Conservation (phyloP, 2,113 vertebrate species). For the Spheniscus mendiculus region DNA sequence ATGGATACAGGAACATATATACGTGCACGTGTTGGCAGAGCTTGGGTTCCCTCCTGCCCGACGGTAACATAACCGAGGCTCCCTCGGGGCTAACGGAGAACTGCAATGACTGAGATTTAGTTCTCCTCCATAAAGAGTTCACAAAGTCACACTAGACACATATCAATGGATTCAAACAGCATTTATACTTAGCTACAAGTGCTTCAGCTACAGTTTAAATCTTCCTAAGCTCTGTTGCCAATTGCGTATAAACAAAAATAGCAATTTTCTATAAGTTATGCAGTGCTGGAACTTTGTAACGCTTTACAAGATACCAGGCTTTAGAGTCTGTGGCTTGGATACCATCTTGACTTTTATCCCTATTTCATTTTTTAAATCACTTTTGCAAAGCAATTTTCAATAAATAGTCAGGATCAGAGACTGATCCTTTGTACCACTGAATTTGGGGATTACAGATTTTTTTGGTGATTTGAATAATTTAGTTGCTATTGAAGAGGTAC, state of each 20-base stretch:
- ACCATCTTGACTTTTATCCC: not conserved
- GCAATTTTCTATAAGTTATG: not conserved
- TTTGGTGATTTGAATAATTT: not conserved
- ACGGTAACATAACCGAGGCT: rapidly evolving
- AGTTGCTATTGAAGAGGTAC: not conserved
- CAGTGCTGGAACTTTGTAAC: not conserved
- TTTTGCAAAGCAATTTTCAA: not conserved
- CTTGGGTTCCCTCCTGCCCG: not conserved
- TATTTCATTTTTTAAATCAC: not conserved
- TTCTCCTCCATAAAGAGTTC: not conserved
- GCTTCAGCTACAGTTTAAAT: not conserved
- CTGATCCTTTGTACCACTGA: not conserved
- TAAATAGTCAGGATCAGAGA: not conserved
- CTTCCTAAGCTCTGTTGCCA: not conserved
- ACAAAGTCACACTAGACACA: not conserved
- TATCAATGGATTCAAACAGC: not conserved
- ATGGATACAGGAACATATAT: not conserved
- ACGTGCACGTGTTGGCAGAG: rapidly evolving
- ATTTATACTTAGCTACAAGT: not conserved
- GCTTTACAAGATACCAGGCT: not conserved
- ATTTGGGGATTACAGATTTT: not conserved
- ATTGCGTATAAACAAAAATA: not conserved
- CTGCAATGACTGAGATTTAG: not conserved
- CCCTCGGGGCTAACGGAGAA: rapidly evolving
- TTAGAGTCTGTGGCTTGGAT: not conserved